Conservation (phyloP, 1,140 invertebrate genomes). For the Procambarus clarkii region DNA sequence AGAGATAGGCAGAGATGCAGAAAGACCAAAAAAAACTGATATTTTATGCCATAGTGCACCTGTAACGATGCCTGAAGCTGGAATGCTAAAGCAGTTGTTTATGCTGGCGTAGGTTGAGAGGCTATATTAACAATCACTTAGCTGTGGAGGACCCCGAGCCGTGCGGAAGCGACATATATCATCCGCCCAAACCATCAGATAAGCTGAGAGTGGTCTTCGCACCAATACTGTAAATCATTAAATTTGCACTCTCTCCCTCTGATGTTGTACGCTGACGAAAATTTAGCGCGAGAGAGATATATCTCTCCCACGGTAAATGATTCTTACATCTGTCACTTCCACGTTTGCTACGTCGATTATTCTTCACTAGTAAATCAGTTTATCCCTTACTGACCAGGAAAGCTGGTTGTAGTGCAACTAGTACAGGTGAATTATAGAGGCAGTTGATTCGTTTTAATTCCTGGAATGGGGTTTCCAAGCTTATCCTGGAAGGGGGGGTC, state of each 20-base stretch:
- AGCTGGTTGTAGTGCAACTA: too few relatives aligned
- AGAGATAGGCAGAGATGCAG: too few relatives aligned
- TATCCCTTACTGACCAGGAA: too few relatives aligned
- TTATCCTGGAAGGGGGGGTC: too few relatives aligned
- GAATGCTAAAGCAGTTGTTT: neutral
- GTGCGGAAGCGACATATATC: neutral
- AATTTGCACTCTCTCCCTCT: constrained; percentile 25
- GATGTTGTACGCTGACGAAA: constrained; percentile 1
- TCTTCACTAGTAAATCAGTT: neutral
- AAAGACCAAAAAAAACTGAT: too few relatives aligned
- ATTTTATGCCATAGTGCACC: too few relatives aligned
- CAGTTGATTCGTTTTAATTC: too few relatives aligned
- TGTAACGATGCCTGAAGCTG: too few relatives aligned
- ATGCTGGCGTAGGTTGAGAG: neutral
- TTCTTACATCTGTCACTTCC: neutral
- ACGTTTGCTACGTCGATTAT: neutral
- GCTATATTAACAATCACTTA: neutral
- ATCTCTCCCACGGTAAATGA: neutral
- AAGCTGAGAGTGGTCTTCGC: constrained; percentile 22
- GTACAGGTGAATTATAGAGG: too few relatives aligned
- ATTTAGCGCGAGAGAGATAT: neutral
- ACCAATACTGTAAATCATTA: constrained; percentile 18
- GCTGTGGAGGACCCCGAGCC: neutral
- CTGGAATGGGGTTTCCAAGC: too few relatives aligned
- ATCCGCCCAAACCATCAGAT: neutral